Conservation (phyloP, 2,888 invertebrate genomes). For the Spilarctia lutea region DNA sequence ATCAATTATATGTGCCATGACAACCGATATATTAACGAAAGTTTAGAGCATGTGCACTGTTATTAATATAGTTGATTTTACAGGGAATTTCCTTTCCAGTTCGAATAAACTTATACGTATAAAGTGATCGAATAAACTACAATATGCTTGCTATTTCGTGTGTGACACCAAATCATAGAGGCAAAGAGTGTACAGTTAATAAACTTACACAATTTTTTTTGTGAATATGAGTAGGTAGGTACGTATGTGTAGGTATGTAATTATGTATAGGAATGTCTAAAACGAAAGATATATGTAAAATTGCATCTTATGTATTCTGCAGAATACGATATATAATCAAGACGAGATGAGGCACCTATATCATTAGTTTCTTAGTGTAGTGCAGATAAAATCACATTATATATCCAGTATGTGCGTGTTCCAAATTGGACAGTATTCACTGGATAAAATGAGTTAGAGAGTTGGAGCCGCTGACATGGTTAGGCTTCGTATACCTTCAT, state of each 20-base stretch:
- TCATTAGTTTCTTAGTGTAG: constrained; percentile 50
- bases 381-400: constrained; percentile 54
- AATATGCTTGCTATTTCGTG: background rate
- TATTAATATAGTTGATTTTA: no score
- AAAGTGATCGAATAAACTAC: background rate
- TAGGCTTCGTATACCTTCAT: constrained; percentile 8
- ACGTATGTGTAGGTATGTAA: background rate
- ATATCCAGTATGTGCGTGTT: constrained; percentile 51
- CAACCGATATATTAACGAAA: background rate
- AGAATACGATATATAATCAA: background rate
- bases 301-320: background rate
- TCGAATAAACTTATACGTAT: no score
- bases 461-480: constrained; percentile 49
- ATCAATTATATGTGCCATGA: no score
- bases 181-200: background rate
- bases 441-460: constrained; percentile 71
- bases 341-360: constrained; percentile 30
- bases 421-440: constrained; percentile 75
- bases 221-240: background rate
- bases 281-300: background rate
- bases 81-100: no score
- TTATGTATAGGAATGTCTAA: background rate
- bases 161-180: background rate
- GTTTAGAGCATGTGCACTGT: no score
- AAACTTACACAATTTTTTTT: background rate